A percentile compares a stretch with the other conserved stretches of the same genome.
These are phyloP conservation scores for Neodon shergylaensis DNA, from an alignment of 2,113 vertebrate species.

Conservation along the genomic window DNA sequence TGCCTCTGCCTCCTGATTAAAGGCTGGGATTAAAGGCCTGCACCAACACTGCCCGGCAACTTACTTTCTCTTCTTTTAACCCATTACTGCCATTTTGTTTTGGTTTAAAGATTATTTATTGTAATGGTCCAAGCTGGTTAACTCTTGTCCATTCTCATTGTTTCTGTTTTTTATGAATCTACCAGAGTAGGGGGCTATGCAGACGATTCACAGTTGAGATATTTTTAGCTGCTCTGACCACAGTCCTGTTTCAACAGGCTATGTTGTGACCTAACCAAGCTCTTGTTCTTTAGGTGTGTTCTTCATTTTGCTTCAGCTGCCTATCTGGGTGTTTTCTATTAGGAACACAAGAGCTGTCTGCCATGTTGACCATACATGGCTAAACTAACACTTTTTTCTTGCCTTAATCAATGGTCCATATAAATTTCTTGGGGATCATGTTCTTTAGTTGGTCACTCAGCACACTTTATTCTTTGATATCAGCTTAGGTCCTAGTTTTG, in stretches of 20 bases:
- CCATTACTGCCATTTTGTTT: fast-evolving
- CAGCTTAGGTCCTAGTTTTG: not conserved
- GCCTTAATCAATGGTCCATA: not conserved
- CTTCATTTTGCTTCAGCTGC: fast-evolving
- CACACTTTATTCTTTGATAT: not conserved
- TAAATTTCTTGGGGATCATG: not conserved
- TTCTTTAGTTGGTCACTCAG: not conserved
- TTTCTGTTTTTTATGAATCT: not conserved
- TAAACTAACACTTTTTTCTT: fast-evolving
- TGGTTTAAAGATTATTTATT: not conserved
- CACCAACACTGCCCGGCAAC: not conserved
- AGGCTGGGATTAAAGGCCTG: too few species aligned
- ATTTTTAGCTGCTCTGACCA: too few species aligned
- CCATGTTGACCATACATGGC: fast-evolving
- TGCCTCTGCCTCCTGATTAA: too few species aligned
- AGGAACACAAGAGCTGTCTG: fast-evolving
- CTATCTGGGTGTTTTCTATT: fast-evolving
- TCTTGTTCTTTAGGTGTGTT: not conserved
- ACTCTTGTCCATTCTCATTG: not conserved
- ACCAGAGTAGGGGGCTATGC: not conserved
- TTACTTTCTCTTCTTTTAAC: not conserved
- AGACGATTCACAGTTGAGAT: too few species aligned
- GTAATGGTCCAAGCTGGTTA: not conserved
- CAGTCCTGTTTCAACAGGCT: not conserved
- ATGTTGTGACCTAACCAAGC: too few species aligned